phyloP scores from a whole-genome alignment of 2,888 invertebrate genomes.

The Notodonta dromedarius region DNA sequence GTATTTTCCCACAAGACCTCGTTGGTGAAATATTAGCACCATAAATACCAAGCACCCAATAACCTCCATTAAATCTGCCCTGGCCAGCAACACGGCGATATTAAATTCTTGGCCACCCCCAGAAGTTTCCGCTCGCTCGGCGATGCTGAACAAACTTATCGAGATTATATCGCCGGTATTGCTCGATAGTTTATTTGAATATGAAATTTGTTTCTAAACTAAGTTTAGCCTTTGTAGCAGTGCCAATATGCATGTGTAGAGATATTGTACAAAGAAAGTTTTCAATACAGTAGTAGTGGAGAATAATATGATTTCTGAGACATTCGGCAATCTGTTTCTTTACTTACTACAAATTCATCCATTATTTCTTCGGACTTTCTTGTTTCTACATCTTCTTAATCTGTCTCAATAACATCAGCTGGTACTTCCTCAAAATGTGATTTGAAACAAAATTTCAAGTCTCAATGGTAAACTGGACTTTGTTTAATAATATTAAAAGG shows the following conservation, averaged over 20 bases:
- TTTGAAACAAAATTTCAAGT: too few relatives aligned
- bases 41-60: slow-evolving; percentile 65
- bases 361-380: too few relatives aligned
- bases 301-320: too few relatives aligned
- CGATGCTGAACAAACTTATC: slow-evolving; percentile 17
- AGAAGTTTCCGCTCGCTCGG: slow-evolving; percentile 38
- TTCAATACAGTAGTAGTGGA: background rate
- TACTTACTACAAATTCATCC: too few relatives aligned
- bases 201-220: slow-evolving; percentile 21
- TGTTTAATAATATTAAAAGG: too few relatives aligned
- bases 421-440: too few relatives aligned
- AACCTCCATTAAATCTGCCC: slow-evolving; percentile 58
- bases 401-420: too few relatives aligned
- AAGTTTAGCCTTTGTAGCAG: background rate
- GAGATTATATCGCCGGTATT: slow-evolving; percentile 1
- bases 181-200: slow-evolving; percentile 29
- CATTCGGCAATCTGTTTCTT: too few relatives aligned
- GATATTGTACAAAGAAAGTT: background rate
- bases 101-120: slow-evolving; percentile 48
- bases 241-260: slow-evolving; percentile 1
- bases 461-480: too few relatives aligned
- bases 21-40: slow-evolving; percentile 40
- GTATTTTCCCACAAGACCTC: background rate
- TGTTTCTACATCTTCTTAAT: too few relatives aligned
- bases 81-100: slow-evolving; percentile 31